Conservation (phyloP, 2,888 invertebrate genomes). For the Dynastes grantii region DNA sequence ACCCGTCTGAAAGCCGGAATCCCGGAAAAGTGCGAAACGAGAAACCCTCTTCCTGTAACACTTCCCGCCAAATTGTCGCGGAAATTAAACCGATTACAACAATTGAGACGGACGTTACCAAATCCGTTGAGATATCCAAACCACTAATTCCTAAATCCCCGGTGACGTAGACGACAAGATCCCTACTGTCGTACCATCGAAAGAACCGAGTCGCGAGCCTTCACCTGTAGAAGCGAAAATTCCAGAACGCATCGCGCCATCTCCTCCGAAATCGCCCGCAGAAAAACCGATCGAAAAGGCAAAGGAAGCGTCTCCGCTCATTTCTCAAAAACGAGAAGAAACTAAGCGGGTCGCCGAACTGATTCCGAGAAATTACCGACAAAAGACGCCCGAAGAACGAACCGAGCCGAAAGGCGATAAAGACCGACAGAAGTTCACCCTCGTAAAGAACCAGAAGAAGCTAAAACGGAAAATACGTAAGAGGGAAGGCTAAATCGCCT, state of each 20-base stretch:
- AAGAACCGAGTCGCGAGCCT: no score
- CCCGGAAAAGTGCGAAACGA: background rate
- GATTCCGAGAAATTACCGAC: background rate
- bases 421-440: no score
- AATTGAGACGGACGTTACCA: background rate
- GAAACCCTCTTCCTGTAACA: background rate
- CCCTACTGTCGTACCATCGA: no score
- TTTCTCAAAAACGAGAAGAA: background rate
- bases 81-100: no score
- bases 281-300: background rate
- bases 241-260: background rate
- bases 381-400: background rate
- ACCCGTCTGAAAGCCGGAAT: background rate
- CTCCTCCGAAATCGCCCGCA: constrained; percentile 20
- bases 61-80: background rate
- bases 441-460: constrained; percentile 3
- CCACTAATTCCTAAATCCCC: constrained; percentile 3
- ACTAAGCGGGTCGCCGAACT: background rate
- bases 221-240: constrained; percentile 12
- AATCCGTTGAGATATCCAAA: constrained; percentile 4
- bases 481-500: constrained; percentile 31
- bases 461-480: background rate
- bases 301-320: constrained; percentile 4
- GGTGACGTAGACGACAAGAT: no score
- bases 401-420: background rate